Base-by-base conservation (phyloP, 2,797 vertebrate species). In the Neosilurus mollespiculum region DNA sequence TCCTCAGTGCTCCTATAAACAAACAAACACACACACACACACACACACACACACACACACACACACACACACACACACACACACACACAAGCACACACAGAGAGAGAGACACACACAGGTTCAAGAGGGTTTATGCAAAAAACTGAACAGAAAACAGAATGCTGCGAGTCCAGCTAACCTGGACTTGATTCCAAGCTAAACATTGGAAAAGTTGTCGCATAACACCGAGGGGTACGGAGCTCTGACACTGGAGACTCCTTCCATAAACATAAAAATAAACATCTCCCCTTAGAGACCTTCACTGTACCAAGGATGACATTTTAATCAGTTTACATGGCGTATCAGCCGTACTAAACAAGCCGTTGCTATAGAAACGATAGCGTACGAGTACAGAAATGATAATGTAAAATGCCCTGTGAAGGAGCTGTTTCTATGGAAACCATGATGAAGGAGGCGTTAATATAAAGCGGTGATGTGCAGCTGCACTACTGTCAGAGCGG, bases 91-190 rank as follows among this genome's bases (percentile, higher is more conserved):
- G 70, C 66, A 81, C 66, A 67, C 59, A 66, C n/a, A n/a, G n/a
- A n/a, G n/a, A n/a, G n/a, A n/a, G n/a, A n/a, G n/a, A n/a, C n/a
- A n/a, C 37, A 43, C 37, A 43, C 37, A 88, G 88, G 86, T 88
- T 89, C 65, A 91, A 91, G 86, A 88, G 89, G 89, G 89, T 89
- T 89, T 87, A 91, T 88, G 89, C 89, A 87, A 89, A 91, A 89
- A 90, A 88, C 85, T 87, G 78, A 81, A 83, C 66, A 83, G 43
- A 43, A 77, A n/a, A 61, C 75, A 85, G 30, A 51, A 37, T 81
- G 73, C 69, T 67, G 73, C 43, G 4, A 73, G 83, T 80, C 78
- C n/a, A 24, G 54, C 53, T 80, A 58, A 80, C 24, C 14, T 16
- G 15, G n/a, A 61, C 6, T 43, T 43, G 37, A 43, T 43, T 43